Percentiles rank a stretch among this genome's conserved stretches.
Conservation (phyloP, 2,113 vertebrate species). For the Hypanus sabinus region DNA sequence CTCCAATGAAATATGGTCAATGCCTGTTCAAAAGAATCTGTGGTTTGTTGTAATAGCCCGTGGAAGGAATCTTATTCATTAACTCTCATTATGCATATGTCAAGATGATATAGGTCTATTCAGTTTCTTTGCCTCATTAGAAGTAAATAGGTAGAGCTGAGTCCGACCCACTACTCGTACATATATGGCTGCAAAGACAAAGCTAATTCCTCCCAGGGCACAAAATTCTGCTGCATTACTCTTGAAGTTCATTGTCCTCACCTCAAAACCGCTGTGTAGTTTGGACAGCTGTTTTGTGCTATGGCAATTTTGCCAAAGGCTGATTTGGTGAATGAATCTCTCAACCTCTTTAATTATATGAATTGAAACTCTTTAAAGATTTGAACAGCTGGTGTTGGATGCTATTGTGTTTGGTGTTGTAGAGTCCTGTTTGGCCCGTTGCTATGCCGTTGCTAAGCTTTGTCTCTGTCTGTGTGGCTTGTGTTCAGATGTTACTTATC, state of each 20-base stretch:
- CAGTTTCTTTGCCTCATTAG: no score
- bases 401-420: not conserved
- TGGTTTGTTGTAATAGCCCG: no score
- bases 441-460: slow-evolving; percentile 23
- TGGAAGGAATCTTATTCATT: no score
- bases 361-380: not conserved
- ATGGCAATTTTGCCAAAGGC: not conserved
- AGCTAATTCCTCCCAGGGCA: not conserved
- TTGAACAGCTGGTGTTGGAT: slow-evolving; percentile 19
- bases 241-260: not conserved
- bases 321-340: not conserved
- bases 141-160: no score
- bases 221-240: not conserved
- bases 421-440: not conserved
- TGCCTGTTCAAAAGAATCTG: not conserved
- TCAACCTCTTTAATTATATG: not conserved
- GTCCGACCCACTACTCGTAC: no score
- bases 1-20: not conserved
- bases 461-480: slow-evolving; percentile 32
- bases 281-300: not conserved
- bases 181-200: not conserved
- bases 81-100: no score
- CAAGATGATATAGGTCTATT: no score
- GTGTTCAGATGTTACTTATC: not conserved
- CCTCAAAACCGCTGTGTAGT: not conserved